A percentile compares a stretch with the other conserved stretches of the same genome.
These are phyloP conservation scores for Eumaeus atala DNA, from an alignment of 1,140 invertebrate species.

Conservation along the genomic window DNA sequence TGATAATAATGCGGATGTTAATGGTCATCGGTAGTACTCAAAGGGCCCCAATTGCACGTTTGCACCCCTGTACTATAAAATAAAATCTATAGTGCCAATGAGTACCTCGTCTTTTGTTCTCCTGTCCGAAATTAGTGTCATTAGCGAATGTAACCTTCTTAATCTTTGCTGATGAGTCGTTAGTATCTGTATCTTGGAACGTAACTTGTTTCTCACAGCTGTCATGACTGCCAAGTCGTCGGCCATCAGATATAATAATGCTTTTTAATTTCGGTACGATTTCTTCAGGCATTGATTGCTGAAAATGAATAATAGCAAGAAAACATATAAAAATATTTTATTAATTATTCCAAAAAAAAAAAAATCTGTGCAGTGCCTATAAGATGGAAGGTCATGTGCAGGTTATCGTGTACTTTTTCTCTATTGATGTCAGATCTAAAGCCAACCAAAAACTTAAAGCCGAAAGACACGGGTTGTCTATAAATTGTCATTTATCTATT, in stretches of 20 bases:
- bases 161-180: constrained; percentile 36
- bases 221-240: constrained; percentile 48
- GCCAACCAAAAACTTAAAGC: too few species aligned
- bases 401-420: too few species aligned
- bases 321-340: neutral
- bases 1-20: too few species aligned
- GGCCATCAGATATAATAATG: constrained; percentile 44
- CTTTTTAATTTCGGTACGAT: constrained; percentile 51
- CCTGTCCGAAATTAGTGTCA: constrained; percentile 52
- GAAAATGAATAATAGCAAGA: constrained; percentile 21
- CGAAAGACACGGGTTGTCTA: too few species aligned
- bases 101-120: constrained; percentile 51
- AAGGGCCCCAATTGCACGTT: too few species aligned
- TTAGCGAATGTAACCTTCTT: constrained; percentile 59
- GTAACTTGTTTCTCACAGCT: constrained; percentile 57
- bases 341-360: constrained; percentile 11
- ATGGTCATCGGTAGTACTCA: too few species aligned
- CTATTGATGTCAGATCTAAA: too few species aligned
- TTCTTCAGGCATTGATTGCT: constrained; percentile 45
- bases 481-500: too few species aligned
- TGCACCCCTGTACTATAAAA: too few species aligned
- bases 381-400: too few species aligned
- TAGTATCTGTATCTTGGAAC: constrained; percentile 43
- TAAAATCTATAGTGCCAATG: too few species aligned
- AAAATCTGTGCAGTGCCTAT: too few species aligned